phyloP scores from a whole-genome alignment of 2,113 vertebrate genomes.

The Perognathus longimembris region DNA sequence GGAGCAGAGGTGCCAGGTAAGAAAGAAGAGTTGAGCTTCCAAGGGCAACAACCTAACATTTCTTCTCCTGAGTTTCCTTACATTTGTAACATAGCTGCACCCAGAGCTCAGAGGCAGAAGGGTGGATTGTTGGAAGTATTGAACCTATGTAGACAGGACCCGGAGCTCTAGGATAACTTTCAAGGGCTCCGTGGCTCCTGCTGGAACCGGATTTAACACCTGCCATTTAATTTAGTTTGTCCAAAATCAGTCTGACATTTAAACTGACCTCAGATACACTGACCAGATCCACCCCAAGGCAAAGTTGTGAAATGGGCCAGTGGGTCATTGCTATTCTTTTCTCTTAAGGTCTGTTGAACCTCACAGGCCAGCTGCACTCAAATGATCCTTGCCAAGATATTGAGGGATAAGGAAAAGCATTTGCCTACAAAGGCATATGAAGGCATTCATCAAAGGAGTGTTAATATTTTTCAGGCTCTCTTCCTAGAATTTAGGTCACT shows the following conservation, averaged over 20 bases:
- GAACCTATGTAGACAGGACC: background rate
- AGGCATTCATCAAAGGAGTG: background rate
- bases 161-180: background rate
- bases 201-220: background rate
- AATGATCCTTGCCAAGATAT: background rate
- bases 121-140: background rate
- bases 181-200: background rate
- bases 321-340: background rate
- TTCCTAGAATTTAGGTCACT: background rate
- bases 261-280: background rate
- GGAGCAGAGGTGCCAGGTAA: slow-evolving; percentile 94
- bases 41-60: background rate
- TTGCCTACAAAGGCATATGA: background rate
- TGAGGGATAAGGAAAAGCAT: background rate
- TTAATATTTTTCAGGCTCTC: background rate
- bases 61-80: background rate
- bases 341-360: background rate
- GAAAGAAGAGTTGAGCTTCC: background rate
- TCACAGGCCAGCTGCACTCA: background rate
- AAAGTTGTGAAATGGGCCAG: background rate
- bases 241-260: background rate
- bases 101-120: background rate
- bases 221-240: background rate
- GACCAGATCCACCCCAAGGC: background rate
- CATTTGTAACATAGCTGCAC: background rate